Conservation (phyloP, 35 echinoderm and acorn worm species). For the Stichopus chloronotus region DNA sequence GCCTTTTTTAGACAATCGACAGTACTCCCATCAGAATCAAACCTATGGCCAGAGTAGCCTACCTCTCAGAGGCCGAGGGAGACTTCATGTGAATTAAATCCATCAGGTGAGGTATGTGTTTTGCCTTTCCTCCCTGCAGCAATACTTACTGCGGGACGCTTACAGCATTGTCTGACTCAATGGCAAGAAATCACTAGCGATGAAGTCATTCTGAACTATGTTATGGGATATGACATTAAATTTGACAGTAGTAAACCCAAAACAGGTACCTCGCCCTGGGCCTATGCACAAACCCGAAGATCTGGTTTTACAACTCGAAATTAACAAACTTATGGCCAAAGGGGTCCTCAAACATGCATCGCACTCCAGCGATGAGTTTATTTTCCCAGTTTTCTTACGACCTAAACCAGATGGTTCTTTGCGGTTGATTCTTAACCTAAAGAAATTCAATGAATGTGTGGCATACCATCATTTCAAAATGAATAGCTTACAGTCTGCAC, state of each 20-base stretch:
- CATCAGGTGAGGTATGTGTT: neutral
- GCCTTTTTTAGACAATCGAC: constrained; percentile 5
- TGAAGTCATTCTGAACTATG: neutral
- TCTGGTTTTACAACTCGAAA: neutral
- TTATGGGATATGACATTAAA: constrained; percentile 1
- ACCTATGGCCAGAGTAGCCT: neutral
- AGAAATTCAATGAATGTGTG: constrained; percentile 30
- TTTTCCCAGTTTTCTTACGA: constrained; percentile 34
- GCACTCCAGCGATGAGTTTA: constrained; percentile 20
- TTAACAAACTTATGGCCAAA: constrained; percentile 45
- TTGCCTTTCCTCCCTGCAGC: neutral
- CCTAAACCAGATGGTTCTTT: neutral
- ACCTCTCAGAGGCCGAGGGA: constrained; percentile 1
- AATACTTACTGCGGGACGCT: neutral
- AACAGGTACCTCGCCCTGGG: neutral
- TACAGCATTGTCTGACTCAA: constrained; percentile 19
- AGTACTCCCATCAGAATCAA: constrained; percentile 2
- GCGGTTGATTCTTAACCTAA: constrained; percentile 39
- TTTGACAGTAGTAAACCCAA: constrained; percentile 39
- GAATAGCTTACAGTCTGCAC: constrained; percentile 8
- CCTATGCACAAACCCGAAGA: neutral
- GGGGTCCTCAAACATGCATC: neutral
- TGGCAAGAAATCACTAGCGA: constrained; percentile 36
- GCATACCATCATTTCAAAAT: constrained; percentile 57
- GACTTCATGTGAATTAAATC: neutral